These are phyloP conservation scores for Pelmatolapia mariae DNA, from an alignment of 2,113 vertebrate genomes.

Conservation along the genomic window DNA sequence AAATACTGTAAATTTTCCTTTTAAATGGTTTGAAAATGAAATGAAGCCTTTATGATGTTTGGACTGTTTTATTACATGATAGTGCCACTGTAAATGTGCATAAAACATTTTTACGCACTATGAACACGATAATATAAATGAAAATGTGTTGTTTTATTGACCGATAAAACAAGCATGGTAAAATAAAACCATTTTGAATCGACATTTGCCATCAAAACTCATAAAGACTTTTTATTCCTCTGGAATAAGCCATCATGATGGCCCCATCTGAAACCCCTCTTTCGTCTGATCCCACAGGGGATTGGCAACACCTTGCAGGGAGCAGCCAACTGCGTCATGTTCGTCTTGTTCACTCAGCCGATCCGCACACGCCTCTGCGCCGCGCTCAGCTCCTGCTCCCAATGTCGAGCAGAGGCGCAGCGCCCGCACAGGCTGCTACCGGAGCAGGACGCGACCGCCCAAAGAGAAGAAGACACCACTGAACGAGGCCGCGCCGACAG, in stretches of 20 bases:
- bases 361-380: conserved; percentile 75
- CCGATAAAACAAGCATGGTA: background rate
- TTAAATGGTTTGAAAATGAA: background rate
- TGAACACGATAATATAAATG: background rate
- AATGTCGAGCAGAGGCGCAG: background rate
- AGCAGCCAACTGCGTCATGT: conserved; percentile 94
- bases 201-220: background rate
- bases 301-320: conserved; percentile 96
- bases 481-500: background rate
- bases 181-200: background rate
- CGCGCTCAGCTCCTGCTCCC: conserved; percentile 61
- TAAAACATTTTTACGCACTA: background rate
- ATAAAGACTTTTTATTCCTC: accelerated
- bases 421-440: background rate
- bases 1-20: background rate
- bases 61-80: background rate
- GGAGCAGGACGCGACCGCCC: background rate
- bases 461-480: background rate
- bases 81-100: background rate
- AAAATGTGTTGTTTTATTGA: background rate
- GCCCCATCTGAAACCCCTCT: background rate
- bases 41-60: background rate
- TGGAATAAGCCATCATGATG: accelerated
- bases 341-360: conserved; percentile 79
- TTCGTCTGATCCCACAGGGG: conserved; percentile 70